Conservation (phyloP, 2,888 invertebrate genomes). For the Agrochola lychnidis region DNA sequence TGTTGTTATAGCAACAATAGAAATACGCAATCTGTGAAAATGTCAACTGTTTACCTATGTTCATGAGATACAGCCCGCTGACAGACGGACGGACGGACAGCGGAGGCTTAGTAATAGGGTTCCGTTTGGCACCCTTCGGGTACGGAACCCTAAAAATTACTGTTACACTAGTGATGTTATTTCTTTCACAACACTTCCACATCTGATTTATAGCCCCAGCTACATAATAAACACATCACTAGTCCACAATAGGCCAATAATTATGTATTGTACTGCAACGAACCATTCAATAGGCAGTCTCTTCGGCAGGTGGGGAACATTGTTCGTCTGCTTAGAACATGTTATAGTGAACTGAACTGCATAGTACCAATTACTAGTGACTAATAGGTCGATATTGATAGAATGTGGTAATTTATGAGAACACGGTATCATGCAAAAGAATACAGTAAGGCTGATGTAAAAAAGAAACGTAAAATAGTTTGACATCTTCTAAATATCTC, state of each 20-base stretch:
- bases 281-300: conserved; percentile 29
- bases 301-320: conserved; percentile 32
- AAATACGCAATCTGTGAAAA: too few species aligned
- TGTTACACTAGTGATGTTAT: background rate
- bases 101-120: too few species aligned
- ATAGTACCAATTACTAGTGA: conserved; percentile 18
- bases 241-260: conserved; percentile 53
- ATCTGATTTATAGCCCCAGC: conserved; percentile 42
- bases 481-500: too few species aligned
- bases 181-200: conserved; percentile 18
- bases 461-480: too few species aligned
- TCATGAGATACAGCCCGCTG: too few species aligned
- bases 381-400: conserved; percentile 6
- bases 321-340: conserved; percentile 34
- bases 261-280: conserved; percentile 55
- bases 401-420: background rate
- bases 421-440: background rate
- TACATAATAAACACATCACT: conserved; percentile 61
- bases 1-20: too few species aligned
- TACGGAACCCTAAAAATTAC: too few species aligned
- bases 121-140: too few species aligned
- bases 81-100: too few species aligned
- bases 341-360: background rate
- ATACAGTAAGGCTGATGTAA: background rate
- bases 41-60: too few species aligned